phyloP scores from a whole-genome alignment of 2,888 invertebrate species.

The Pachymerium ferrugineum region DNA sequence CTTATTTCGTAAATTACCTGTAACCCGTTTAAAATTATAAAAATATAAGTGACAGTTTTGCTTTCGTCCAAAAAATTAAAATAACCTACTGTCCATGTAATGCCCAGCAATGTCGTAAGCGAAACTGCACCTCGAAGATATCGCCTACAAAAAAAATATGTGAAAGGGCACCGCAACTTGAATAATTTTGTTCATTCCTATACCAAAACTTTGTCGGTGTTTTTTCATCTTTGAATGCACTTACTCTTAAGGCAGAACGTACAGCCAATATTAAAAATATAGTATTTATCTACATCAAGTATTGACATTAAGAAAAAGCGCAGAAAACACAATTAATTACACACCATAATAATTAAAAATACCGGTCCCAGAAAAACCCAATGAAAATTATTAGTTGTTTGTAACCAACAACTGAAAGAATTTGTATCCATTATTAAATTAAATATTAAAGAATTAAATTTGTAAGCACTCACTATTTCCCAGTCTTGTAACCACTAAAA shows the following conservation, averaged over 20 bases:
- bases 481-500: neutral
- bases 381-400: neutral
- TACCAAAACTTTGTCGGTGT: neutral
- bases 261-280: neutral
- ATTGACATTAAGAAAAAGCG: neutral
- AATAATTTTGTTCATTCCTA: neutral
- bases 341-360: neutral
- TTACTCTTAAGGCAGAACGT: neutral
- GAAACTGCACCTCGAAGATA: slow-evolving; percentile 2
- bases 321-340: neutral
- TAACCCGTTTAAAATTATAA: neutral
- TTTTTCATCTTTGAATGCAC: neutral
- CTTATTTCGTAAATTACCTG: neutral
- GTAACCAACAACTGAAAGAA: slow-evolving; percentile 16
- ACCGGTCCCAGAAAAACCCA: slow-evolving; percentile 12
- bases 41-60: neutral
- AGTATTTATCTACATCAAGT: neutral
- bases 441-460: neutral
- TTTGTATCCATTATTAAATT: neutral
- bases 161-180: neutral
- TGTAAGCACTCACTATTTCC: neutral
- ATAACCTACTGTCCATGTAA: slow-evolving; percentile 10
- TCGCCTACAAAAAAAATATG: neutral
- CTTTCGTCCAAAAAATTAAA: neutral
- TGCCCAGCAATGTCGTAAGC: slow-evolving; percentile 1